phyloP scores from a whole-genome alignment of 2,113 vertebrate genomes.

The Sisor rabdophorus region DNA sequence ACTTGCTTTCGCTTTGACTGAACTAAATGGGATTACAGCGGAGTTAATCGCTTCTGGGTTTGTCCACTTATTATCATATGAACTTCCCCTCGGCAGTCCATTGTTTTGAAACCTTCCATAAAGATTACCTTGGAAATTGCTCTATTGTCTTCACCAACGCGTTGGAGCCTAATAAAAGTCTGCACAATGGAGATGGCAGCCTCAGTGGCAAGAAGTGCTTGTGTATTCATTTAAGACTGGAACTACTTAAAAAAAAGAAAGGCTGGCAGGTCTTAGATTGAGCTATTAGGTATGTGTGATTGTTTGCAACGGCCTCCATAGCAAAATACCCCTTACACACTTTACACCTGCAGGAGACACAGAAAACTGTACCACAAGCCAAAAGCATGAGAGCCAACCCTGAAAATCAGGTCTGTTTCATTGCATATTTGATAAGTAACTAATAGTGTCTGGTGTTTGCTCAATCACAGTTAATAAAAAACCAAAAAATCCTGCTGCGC shows the following conservation, averaged over 20 bases:
- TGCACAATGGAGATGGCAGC: slow-evolving; percentile 50
- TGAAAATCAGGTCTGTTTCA: slow-evolving; percentile 16
- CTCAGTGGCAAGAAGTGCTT: slow-evolving; percentile 45
- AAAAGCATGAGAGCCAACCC: slow-evolving; percentile 21
- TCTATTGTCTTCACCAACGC: slow-evolving; percentile 59
- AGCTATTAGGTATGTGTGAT: slow-evolving; percentile 54
- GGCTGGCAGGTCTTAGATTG: slow-evolving; percentile 50
- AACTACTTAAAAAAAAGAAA: slow-evolving; percentile 53
- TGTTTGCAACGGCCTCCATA: slow-evolving; percentile 40
- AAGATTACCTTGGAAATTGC: slow-evolving; percentile 64
- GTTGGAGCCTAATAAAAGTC: slow-evolving; percentile 54
- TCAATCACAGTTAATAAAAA: slow-evolving; percentile 12
- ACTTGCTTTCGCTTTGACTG: slow-evolving; percentile 57
- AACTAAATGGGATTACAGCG: slow-evolving; percentile 64
- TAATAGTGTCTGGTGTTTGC: slow-evolving; percentile 38
- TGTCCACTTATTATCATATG: slow-evolving; percentile 65
- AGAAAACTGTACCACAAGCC: slow-evolving; percentile 41
- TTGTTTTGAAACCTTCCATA: slow-evolving; percentile 61
- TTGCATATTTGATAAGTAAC: slow-evolving; percentile 20
- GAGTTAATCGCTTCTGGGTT: slow-evolving; percentile 63
- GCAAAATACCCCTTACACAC: slow-evolving; percentile 29
- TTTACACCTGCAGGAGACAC: slow-evolving; percentile 41
- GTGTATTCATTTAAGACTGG: slow-evolving; percentile 52
- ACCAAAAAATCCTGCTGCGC: slow-evolving; percentile 14
- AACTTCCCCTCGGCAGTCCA: slow-evolving; percentile 55